Percentiles rank a stretch among this genome's conserved stretches.
Conservation (phyloP, 2,113 vertebrate species). For the Psilopogon haemacephalus region DNA sequence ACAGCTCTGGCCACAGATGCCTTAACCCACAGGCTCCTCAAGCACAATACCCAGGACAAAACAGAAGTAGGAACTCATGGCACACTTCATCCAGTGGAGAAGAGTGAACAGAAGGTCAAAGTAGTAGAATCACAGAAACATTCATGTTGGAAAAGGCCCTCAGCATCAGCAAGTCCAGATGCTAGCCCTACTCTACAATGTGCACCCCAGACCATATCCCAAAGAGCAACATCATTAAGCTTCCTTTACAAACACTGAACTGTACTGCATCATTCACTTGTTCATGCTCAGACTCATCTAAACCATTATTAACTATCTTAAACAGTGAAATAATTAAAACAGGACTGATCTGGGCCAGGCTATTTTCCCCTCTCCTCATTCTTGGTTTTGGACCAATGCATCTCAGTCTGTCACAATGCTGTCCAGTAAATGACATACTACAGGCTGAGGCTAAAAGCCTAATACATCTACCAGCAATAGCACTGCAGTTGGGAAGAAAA, state of each 20-base stretch:
- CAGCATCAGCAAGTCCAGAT: too few relatives aligned
- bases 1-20: too few relatives aligned
- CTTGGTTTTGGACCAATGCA: conserved; percentile 32
- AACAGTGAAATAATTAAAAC: conserved; percentile 6
- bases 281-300: background rate
- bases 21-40: too few relatives aligned
- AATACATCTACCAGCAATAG: conserved; percentile 2
- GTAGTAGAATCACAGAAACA: too few relatives aligned
- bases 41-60: too few relatives aligned
- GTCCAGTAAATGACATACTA: conserved; percentile 25
- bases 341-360: background rate
- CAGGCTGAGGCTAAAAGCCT: conserved; percentile 4
- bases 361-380: conserved; percentile 17
- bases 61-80: too few relatives aligned
- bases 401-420: conserved; percentile 17
- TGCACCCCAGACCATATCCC: too few relatives aligned
- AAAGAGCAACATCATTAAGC: too few relatives aligned
- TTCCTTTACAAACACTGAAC: background rate
- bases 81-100: too few relatives aligned
- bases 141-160: too few relatives aligned
- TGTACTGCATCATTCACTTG: background rate
- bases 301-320: conserved; percentile 22
- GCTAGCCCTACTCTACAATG: too few relatives aligned
- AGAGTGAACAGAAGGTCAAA: too few relatives aligned
- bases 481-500: conserved; percentile 45